Evolutionary conservation across 2,113 vertebrate species (phyloP).

Genomic region (Zosterops pallidus): DNA sequence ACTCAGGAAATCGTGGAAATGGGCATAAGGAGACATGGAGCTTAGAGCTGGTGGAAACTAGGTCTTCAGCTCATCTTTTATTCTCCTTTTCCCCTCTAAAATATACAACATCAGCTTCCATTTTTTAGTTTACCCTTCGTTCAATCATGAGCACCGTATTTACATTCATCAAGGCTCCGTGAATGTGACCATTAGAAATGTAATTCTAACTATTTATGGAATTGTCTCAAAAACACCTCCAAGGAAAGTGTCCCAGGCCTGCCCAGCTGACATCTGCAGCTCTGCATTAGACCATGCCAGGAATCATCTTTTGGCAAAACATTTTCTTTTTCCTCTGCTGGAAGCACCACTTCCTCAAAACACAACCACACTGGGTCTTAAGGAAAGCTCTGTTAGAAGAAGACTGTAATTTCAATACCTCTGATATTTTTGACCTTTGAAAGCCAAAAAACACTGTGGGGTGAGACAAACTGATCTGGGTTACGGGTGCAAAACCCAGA

Average conservation of each 20-base stretch:
- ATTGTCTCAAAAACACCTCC: background rate
- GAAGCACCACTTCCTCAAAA: background rate
- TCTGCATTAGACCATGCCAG: background rate
- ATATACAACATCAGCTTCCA: background rate
- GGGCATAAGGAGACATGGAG: background rate
- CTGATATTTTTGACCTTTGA: background rate
- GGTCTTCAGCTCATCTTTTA: background rate
- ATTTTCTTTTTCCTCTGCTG: background rate
- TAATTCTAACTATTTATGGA: background rate
- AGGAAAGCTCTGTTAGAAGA: background rate
- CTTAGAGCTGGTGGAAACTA: background rate
- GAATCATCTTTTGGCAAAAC: background rate
- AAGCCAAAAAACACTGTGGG: rapidly evolving
- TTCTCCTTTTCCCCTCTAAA: background rate
- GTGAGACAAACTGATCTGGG: too few species aligned
- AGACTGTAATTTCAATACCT: rapidly evolving
- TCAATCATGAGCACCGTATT: background rate
- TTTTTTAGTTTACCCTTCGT: background rate
- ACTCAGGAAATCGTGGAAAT: background rate
- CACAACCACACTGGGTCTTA: rapidly evolving
- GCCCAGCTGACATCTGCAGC: background rate
- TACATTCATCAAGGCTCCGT: background rate
- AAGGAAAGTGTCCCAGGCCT: background rate
- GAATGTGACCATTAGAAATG: background rate
- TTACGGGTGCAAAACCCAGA: rapidly evolving